Conservation (phyloP, 2,797 vertebrate species). For the Hylomyscus alleni region DNA sequence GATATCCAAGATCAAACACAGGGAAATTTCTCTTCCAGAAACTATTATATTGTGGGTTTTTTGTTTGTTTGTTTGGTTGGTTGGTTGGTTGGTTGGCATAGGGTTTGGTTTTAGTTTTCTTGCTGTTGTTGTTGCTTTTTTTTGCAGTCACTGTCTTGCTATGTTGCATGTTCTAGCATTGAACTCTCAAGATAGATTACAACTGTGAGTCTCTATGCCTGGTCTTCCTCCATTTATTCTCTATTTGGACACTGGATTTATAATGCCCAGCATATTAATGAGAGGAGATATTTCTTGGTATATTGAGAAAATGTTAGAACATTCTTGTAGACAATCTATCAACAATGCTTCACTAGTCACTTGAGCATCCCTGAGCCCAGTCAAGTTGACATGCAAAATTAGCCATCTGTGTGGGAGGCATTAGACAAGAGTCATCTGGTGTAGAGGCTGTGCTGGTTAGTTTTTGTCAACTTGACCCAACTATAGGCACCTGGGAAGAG, state of each 20-base stretch:
- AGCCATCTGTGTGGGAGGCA: background rate
- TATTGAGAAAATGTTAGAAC: background rate
- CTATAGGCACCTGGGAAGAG: background rate
- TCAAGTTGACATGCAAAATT: background rate
- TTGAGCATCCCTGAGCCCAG: background rate
- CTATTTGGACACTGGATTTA: background rate
- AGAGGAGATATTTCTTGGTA: background rate
- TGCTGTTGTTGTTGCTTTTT: background rate
- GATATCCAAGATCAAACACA: background rate
- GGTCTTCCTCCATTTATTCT: background rate
- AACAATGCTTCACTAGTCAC: background rate
- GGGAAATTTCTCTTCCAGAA: background rate
- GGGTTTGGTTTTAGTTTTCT: background rate
- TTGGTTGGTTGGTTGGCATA: background rate
- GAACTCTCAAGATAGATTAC: background rate
- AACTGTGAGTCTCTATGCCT: background rate
- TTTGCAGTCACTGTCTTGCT: background rate
- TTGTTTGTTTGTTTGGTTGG: no score
- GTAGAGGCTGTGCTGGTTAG: background rate
- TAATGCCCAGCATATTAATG: background rate
- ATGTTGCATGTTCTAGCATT: no score
- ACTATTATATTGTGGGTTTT: background rate
- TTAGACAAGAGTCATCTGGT: background rate
- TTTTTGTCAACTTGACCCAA: background rate
- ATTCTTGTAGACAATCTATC: background rate